Evolutionary conservation across 2,797 vertebrate species (phyloP).

Genomic region (Alcedo atthis): DNA sequence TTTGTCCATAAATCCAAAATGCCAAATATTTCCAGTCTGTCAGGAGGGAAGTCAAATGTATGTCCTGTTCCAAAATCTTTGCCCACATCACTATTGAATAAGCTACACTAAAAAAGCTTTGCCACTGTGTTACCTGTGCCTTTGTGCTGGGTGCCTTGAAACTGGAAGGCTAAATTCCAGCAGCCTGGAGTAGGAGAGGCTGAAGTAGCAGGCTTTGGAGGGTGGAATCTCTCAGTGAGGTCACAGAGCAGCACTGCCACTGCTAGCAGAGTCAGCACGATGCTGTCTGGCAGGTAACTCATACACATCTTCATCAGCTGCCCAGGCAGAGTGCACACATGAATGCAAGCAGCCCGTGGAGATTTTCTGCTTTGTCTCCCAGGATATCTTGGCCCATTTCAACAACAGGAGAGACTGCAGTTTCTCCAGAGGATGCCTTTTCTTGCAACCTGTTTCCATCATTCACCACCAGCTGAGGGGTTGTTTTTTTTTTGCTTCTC

Average conservation of each 20-base stretch:
- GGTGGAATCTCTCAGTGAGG: not conserved
- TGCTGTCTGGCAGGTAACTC: not conserved
- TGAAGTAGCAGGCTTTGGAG: not conserved
- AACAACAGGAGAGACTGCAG: not conserved
- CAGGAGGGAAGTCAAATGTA: not conserved
- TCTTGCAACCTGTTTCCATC: not conserved
- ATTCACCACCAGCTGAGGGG: not conserved
- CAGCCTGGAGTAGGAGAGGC: not conserved
- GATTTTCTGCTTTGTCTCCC: not conserved
- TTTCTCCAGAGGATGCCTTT: not conserved
- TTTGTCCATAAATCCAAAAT: not conserved
- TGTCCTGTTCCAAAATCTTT: not conserved
- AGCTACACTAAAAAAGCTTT: not conserved
- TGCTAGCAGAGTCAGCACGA: not conserved
- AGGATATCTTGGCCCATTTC: not conserved
- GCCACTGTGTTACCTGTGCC: not conserved
- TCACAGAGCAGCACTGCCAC: not conserved
- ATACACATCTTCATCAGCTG: not conserved
- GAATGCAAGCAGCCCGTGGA: not conserved
- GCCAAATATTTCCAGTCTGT: not conserved
- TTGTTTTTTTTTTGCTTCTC: not conserved
- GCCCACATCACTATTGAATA: not conserved
- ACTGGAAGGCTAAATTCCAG: not conserved
- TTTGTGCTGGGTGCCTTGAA: not conserved
- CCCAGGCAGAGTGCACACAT: not conserved